phyloP scores from a whole-genome alignment of 2,113 vertebrate species.

The Psilopsiagon aurifrons region DNA sequence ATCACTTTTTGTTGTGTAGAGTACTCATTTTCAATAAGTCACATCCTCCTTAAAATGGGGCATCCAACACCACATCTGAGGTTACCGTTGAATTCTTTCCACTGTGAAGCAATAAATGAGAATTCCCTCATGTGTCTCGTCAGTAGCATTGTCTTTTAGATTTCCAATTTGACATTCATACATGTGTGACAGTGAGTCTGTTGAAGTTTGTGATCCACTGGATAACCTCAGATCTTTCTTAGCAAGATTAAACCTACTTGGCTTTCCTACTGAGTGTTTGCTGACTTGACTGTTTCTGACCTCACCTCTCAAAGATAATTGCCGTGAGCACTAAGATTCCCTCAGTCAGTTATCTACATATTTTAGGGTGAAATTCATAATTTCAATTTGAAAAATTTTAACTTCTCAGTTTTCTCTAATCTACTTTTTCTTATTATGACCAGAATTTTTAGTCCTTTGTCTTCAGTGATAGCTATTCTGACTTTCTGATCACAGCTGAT shows the following conservation, averaged over 20 bases:
- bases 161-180: background rate
- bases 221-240: background rate
- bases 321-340: background rate
- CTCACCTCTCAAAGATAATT: background rate
- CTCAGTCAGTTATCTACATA: background rate
- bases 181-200: background rate
- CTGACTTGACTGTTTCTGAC: background rate
- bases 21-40: accelerated
- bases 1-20: background rate
- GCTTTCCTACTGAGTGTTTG: background rate
- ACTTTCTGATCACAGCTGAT: background rate
- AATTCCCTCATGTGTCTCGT: background rate
- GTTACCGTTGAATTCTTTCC: background rate
- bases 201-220: background rate
- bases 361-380: background rate
- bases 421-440: background rate
- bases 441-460: background rate
- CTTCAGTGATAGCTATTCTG: background rate
- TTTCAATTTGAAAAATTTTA: background rate
- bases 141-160: background rate
- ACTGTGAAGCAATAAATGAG: background rate
- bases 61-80: background rate
- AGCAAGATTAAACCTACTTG: background rate
- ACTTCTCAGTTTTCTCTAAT: background rate
- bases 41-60: background rate